Percentiles rank a stretch among this genome's conserved stretches.
Evolutionary conservation across 2,113 vertebrate genomes (phyloP).

Genomic region (Anolis sagrei): DNA sequence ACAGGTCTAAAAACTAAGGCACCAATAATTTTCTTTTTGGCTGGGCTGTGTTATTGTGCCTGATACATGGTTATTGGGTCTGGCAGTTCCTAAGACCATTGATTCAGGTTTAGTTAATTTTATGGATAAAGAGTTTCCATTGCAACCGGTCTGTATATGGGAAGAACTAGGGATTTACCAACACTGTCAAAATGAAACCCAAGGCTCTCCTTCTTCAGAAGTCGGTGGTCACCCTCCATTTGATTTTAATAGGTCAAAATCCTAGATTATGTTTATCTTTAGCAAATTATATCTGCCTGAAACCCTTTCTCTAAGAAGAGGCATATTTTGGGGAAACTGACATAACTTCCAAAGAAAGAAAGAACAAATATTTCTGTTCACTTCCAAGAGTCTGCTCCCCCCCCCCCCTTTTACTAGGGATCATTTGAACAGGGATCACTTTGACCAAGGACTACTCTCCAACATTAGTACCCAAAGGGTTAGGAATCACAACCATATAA

Average conservation of each 20-base stretch:
- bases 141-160: not conserved
- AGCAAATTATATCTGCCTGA: not conserved
- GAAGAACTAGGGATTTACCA: not conserved
- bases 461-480: no score
- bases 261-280: not conserved
- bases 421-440: no score
- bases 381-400: no score
- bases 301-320: not conserved
- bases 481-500: no score
- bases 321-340: not conserved
- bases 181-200: not conserved
- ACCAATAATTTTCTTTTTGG: no score
- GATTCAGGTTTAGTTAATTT: not conserved
- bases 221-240: not conserved
- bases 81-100: not conserved
- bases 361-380: no score
- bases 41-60: no score
- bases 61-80: not conserved
- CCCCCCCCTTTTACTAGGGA: no score
- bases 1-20: no score
- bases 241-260: not conserved
- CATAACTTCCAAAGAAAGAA: not conserved
- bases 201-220: not conserved
- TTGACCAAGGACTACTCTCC: no score
- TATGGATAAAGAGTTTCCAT: not conserved